Conservation (phyloP, 1,140 invertebrate species). For the Drosophila ironensis region DNA sequence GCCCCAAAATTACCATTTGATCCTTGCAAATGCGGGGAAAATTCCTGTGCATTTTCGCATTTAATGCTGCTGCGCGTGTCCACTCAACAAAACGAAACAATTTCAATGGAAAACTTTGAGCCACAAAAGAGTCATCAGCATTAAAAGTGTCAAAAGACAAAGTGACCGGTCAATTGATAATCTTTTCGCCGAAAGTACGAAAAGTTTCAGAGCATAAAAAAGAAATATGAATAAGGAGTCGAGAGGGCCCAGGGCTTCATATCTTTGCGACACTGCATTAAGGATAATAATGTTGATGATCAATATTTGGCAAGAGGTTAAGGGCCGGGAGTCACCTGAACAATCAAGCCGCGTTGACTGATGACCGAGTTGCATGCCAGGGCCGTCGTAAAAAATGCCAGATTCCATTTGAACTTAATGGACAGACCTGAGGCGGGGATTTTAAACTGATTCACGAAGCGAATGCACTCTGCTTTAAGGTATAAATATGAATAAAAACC, state of each 20-base stretch:
- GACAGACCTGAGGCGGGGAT: too few species aligned
- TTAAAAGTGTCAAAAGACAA: conserved; percentile 25
- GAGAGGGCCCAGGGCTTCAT: not conserved
- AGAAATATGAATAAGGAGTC: too few species aligned
- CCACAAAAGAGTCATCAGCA: too few species aligned
- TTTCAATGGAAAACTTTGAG: conserved; percentile 4
- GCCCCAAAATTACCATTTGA: not conserved
- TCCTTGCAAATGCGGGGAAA: not conserved
- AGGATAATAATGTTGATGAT: conserved; percentile 22
- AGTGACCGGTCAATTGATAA: conserved; percentile 30
- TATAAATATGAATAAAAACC: too few species aligned
- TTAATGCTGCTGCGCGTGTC: conserved; percentile 26
- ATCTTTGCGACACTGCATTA: not conserved
- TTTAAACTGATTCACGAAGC: too few species aligned
- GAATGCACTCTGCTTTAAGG: too few species aligned
- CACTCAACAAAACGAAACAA: conserved; percentile 21
- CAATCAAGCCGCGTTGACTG: not conserved
- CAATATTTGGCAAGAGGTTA: conserved; percentile 2
- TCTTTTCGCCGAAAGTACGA: too few species aligned
- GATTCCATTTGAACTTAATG: not conserved
- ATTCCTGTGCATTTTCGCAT: conserved; percentile 7
- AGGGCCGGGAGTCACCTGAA: conserved; percentile 1
- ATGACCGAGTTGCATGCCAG: conserved; percentile 17
- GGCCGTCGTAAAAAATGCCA: not conserved
- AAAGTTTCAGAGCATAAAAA: too few species aligned